Percentiles rank a stretch among this genome's conserved stretches.
Conservation (phyloP, 2,113 vertebrate genomes). For the Setophaga coronata region DNA sequence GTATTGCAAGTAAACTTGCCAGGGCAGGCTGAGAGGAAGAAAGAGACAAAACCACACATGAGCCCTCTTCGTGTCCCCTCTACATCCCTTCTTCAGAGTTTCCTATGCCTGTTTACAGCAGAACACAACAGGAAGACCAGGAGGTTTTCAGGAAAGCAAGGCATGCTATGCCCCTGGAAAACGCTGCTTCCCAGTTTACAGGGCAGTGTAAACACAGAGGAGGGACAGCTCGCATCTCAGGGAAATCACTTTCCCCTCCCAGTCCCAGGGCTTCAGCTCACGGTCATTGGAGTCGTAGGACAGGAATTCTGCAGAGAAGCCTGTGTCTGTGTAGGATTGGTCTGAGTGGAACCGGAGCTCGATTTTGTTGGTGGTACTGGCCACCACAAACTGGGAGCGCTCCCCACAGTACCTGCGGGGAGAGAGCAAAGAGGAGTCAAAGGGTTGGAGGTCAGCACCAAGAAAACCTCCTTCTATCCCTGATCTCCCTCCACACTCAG, state of each 20-base stretch:
- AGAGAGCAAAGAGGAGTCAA: background rate
- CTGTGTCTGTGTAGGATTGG: slow-evolving; percentile 82
- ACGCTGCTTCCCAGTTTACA: rapidly evolving
- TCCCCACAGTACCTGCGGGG: slow-evolving; percentile 83
- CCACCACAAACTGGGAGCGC: slow-evolving; percentile 61
- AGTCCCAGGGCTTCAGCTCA: slow-evolving; percentile 67
- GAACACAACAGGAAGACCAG: background rate
- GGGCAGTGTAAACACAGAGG: background rate
- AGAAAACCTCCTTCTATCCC: background rate
- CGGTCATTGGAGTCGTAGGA: slow-evolving; percentile 82
- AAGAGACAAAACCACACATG: rapidly evolving
- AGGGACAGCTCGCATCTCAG: background rate
- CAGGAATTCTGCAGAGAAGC: slow-evolving; percentile 82
- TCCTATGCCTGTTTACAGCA: background rate
- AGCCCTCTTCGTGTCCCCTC: background rate
- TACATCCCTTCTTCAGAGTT: rapidly evolving
- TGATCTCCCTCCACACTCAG: background rate
- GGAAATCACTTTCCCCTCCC: no score
- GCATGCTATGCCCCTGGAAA: rapidly evolving
- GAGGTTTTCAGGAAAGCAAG: background rate
- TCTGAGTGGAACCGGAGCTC: slow-evolving; percentile 82
- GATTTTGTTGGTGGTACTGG: slow-evolving; percentile 75
- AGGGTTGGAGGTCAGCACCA: background rate
- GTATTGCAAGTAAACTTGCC: slow-evolving; percentile 82
- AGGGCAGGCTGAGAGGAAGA: slow-evolving; percentile 81